Base-by-base conservation (phyloP, 2,797 vertebrate genomes). In the Pelodytes ibericus region DNA sequence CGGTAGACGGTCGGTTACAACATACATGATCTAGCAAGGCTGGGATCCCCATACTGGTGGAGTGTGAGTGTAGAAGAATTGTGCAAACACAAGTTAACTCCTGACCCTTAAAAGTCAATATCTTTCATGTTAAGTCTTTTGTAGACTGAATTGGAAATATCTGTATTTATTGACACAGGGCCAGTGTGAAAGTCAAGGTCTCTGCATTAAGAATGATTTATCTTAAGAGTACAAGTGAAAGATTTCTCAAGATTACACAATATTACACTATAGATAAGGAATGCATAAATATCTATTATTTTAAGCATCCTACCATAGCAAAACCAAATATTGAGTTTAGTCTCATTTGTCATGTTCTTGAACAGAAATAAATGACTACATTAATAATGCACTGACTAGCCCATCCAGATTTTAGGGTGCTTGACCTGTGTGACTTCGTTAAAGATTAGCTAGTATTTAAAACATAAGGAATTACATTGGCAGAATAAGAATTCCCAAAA, bases 101-200 rank as follows among this genome's bases (percentile, higher is more conserved):
- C 59, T 77, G 68, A 77, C 75, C 75, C 53, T 33, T 5, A 2
- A 65, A 60, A 71, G 75, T 77, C 75, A 77, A 77, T 72, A 77
- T 71, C 33, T 41, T 18, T 41, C 68, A 63, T 77, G 68, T 77
- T 47, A 16, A 47, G 22, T 27, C 68, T 66, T 65, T 77, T 77
- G 68, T 77, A 27, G 9, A 33, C 24, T 41, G 68, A 20, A 24
- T 59, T 77, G 68, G 68, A 77, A 72, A 72, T 77, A 66, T 77
- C 68, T 72, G 72, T 71, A 77, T 71, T 49, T 72, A 22, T 77
- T 71, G 71, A 60, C 64, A 65, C 51, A 49, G 36, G 57, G 7
- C 5, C 51, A 59, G 68, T 65, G 67, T 71, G 68, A 77, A 59
- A 65, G 75, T 59, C 53, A 65, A 65, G 71, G 63, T 71, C 57